A percentile compares a stretch with the other conserved stretches of the same genome.
Evolutionary conservation across 2,113 vertebrate species (phyloP).

Genomic region (Coryphaenoides rupestris): DNA sequence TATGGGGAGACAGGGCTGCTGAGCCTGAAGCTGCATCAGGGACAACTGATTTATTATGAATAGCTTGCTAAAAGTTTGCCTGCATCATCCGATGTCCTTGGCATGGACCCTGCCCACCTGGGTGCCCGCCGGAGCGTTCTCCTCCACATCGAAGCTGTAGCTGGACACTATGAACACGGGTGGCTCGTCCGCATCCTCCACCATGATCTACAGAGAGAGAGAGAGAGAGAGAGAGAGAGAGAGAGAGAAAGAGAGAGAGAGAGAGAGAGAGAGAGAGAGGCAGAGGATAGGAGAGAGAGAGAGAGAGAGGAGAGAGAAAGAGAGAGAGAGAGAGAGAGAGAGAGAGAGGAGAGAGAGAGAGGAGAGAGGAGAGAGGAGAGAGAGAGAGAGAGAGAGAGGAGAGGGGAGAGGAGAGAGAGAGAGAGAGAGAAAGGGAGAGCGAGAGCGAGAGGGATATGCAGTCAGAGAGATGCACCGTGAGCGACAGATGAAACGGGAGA

Average conservation of each 20-base stretch:
- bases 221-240: background rate
- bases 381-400: background rate
- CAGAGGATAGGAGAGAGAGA: background rate
- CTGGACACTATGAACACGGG: slow-evolving; percentile 83
- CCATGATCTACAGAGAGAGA: slow-evolving; percentile 53
- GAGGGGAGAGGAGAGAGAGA: background rate
- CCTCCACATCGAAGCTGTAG: slow-evolving; percentile 91
- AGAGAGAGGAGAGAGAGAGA: slow-evolving; percentile 20
- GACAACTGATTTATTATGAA: too few species aligned
- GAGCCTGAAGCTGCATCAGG: too few species aligned
- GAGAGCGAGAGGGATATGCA: too few species aligned
- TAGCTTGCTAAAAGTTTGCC: too few species aligned
- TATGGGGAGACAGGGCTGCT: too few species aligned
- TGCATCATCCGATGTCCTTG: too few species aligned
- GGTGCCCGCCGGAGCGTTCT: slow-evolving; percentile 87
- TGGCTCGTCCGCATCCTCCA: slow-evolving; percentile 94
- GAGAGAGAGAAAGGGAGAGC: background rate
- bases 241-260: slow-evolving; percentile 4
- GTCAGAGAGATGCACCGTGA: too few species aligned
- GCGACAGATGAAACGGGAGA: too few species aligned
- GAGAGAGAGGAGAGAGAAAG: slow-evolving; percentile 1
- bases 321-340: background rate
- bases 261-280: background rate
- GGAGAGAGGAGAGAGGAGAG: background rate
- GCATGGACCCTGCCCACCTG: slow-evolving; percentile 92